Evolutionary conservation across 2,888 invertebrate genomes (phyloP).

Genomic region (Eucera pruinosa): DNA sequence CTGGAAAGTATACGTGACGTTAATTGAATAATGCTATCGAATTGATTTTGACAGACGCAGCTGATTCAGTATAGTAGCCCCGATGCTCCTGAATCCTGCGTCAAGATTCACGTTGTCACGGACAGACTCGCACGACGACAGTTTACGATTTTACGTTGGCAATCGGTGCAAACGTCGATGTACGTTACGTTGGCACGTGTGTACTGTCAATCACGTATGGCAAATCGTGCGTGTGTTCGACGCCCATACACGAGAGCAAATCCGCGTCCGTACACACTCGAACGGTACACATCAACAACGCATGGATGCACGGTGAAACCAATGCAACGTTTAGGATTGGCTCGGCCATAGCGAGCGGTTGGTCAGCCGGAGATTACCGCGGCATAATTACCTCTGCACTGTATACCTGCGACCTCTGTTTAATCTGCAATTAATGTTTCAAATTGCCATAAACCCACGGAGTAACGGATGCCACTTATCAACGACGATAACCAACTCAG

Average conservation of each 20-base stretch:
- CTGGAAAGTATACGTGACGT: constrained; percentile 26
- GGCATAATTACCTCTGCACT: constrained; percentile 80
- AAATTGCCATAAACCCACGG: constrained; percentile 80
- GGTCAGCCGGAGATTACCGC: constrained; percentile 82
- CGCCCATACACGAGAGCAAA: constrained; percentile 17
- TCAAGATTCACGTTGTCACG: constrained; percentile 51
- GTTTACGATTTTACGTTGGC: constrained; percentile 57
- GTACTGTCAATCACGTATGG: constrained; percentile 72
- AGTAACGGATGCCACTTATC: constrained; percentile 81
- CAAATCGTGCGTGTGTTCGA: constrained; percentile 67
- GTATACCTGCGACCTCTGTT: constrained; percentile 76
- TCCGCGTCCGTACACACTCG: constrained; percentile 35
- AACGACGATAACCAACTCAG: constrained; percentile 75
- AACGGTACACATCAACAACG: constrained; percentile 72
- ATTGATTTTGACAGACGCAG: constrained; percentile 35
- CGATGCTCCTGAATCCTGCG: constrained; percentile 43
- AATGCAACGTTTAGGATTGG: constrained; percentile 76
- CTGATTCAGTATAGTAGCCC: constrained; percentile 21
- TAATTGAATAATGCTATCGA: constrained; percentile 25
- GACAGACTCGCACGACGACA: constrained; percentile 34
- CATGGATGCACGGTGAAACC: constrained; percentile 71
- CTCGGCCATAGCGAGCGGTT: constrained; percentile 75
- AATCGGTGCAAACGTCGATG: constrained; percentile 60
- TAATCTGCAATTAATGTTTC: constrained; percentile 84
- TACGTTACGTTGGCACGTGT: constrained; percentile 65